These are phyloP conservation scores for Drosophila siamana DNA, from an alignment of 2,888 invertebrate genomes.

Conservation along the genomic window DNA sequence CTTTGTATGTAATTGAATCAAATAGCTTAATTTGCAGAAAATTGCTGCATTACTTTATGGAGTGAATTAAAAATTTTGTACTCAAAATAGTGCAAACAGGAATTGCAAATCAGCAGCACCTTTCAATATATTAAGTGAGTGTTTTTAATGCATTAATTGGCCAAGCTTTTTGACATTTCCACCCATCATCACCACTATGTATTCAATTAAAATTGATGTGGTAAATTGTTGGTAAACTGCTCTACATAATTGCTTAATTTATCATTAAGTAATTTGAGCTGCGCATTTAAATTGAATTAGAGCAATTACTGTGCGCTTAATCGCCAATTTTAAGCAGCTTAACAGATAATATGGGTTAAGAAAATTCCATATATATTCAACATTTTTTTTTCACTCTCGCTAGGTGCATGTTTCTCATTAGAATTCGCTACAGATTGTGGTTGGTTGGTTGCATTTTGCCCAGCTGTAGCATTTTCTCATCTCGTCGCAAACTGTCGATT, in stretches of 20 bases:
- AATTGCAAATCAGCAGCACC: not conserved
- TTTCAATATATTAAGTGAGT: too few relatives aligned
- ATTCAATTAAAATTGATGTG: not conserved
- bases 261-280: too few relatives aligned
- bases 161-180: too few relatives aligned
- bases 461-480: conserved; percentile 27
- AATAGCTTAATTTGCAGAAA: not conserved
- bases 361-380: not conserved
- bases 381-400: not conserved
- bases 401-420: not conserved
- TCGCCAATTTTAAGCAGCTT: not conserved
- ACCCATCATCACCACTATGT: too few relatives aligned
- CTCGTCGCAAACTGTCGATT: conserved; percentile 40
- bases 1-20: not conserved
- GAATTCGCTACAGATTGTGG: conserved; percentile 3
- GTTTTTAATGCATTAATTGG: too few relatives aligned
- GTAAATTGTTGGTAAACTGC: not conserved
- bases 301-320: not conserved
- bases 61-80: too few relatives aligned
- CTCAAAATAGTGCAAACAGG: too few relatives aligned
- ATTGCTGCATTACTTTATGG: too few relatives aligned
- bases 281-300: not conserved
- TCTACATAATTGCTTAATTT: not conserved
- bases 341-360: not conserved
- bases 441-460: not conserved